Conservation (phyloP, 1,140 invertebrate species). For the Cryptotermes secundus region DNA sequence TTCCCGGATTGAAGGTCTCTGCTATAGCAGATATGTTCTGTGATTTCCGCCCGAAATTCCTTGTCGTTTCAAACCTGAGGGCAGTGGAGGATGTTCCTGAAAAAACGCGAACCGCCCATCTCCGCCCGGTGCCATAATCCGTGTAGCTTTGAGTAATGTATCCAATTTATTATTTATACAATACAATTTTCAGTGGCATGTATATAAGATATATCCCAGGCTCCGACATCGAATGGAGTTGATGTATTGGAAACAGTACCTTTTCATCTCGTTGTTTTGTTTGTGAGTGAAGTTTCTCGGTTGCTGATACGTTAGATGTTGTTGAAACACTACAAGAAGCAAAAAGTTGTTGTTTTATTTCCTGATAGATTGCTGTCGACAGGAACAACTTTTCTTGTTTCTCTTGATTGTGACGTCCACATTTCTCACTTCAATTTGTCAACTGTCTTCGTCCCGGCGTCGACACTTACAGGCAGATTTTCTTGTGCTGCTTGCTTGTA, state of each 20-base stretch:
- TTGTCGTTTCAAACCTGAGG: too few relatives aligned
- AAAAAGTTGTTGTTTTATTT: background rate
- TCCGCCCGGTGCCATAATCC: too few relatives aligned
- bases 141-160: too few relatives aligned
- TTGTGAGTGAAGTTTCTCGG: background rate
- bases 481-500: background rate
- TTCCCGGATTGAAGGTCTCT: too few relatives aligned
- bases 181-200: too few relatives aligned
- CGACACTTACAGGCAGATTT: background rate
- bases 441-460: background rate
- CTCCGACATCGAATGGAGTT: background rate
- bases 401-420: background rate
- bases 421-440: background rate
- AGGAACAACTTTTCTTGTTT: background rate
- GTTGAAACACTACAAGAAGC: background rate
- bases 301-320: background rate
- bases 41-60: too few relatives aligned
- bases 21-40: too few relatives aligned
- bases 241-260: too few relatives aligned
- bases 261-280: background rate
- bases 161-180: too few relatives aligned
- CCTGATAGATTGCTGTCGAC: background rate
- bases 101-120: too few relatives aligned
- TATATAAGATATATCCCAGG: too few relatives aligned
- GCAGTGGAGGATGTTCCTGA: too few relatives aligned